Evolutionary conservation across 2,797 vertebrate genomes (phyloP).

Genomic region (Sparus aurata): DNA sequence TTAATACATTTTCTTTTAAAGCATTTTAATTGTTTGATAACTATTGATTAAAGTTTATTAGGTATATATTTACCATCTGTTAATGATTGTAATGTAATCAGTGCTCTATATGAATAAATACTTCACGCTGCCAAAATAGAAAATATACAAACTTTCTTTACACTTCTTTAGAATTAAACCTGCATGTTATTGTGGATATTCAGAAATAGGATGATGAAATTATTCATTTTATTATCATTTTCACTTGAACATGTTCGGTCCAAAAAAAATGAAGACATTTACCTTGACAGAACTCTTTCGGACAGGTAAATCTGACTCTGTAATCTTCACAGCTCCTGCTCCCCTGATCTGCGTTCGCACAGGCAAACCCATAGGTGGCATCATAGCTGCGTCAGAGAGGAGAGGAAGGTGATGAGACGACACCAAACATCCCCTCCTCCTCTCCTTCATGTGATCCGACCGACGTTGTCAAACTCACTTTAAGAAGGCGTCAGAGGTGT

Average conservation of each 20-base stretch:
- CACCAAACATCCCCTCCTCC: background rate
- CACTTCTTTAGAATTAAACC: background rate
- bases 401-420: background rate
- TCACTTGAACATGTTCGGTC: background rate
- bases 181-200: background rate
- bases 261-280: background rate
- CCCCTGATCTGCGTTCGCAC: slow-evolving; percentile 64
- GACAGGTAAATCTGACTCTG: slow-evolving; percentile 70
- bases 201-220: background rate
- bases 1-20: too few species aligned
- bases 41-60: too few species aligned
- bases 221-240: too few species aligned
- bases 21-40: too few species aligned
- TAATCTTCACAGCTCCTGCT: slow-evolving; percentile 56
- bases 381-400: slow-evolving; percentile 57
- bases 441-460: background rate
- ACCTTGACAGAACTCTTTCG: slow-evolving; percentile 68
- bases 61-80: too few species aligned
- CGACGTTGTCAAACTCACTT: slow-evolving; percentile 31
- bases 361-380: slow-evolving; percentile 59
- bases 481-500: slow-evolving; percentile 56
- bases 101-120: too few species aligned
- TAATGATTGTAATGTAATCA: too few species aligned
- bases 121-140: too few species aligned
- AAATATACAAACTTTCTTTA: too few species aligned